Conservation (phyloP, 2,113 vertebrate species). For the Percopsis transmontana region DNA sequence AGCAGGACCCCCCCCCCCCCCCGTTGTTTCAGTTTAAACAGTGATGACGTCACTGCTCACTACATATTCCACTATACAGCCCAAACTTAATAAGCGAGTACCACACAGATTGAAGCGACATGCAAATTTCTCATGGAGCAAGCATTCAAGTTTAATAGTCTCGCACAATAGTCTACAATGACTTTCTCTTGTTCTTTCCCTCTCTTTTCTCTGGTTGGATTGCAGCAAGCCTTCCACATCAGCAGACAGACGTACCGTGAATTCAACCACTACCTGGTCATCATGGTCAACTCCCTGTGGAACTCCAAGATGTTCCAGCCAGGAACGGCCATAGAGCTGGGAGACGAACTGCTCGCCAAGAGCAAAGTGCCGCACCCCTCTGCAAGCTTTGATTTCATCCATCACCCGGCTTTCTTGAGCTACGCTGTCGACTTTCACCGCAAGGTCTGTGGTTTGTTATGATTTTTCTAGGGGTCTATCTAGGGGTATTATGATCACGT, state of each 20-base stretch:
- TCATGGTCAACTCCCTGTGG: conserved; percentile 91
- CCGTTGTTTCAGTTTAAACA: background rate
- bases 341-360: conserved; percentile 73
- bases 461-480: background rate
- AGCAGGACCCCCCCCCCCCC: too few species aligned
- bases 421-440: conserved; percentile 83
- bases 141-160: conserved; percentile 6
- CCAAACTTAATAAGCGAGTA: conserved; percentile 28
- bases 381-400: conserved; percentile 81
- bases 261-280: conserved; percentile 85
- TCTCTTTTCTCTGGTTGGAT: background rate
- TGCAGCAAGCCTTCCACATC: conserved; percentile 79
- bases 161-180: background rate
- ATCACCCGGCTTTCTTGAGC: conserved; percentile 86
- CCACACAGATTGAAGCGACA: conserved; percentile 28
- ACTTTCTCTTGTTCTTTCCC: background rate
- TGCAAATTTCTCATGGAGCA: conserved; percentile 33
- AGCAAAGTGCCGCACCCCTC: conserved; percentile 69
- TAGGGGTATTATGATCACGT: background rate
- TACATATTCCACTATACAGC: conserved; percentile 7
- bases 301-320: conserved; percentile 81
- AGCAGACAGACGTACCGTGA: conserved; percentile 81
- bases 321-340: conserved; percentile 71
- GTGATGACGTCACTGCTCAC: too few species aligned
- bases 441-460: conserved; percentile 74